Conservation (phyloP, 2,888 invertebrate genomes). For the Lissonota sp. region DNA sequence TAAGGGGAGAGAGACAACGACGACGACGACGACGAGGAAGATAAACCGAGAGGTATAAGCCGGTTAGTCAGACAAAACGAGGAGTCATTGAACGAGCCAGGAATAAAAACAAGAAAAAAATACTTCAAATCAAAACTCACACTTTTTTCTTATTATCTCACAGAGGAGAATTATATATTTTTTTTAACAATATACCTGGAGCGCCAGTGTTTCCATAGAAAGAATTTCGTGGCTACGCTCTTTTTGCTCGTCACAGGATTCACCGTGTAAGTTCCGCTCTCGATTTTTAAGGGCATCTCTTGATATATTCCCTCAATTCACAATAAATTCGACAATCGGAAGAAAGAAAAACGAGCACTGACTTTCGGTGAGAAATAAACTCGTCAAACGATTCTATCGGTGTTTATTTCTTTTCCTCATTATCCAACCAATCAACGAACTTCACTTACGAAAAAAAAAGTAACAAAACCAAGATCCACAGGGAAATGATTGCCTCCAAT, state of each 20-base stretch:
- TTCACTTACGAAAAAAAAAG: background rate
- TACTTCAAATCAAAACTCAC: constrained; percentile 33
- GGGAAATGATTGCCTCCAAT: background rate
- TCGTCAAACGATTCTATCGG: background rate
- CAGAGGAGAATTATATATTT: constrained; percentile 15
- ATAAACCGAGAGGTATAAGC: too few relatives aligned
- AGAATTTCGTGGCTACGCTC: constrained; percentile 78
- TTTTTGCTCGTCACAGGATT: constrained; percentile 76
- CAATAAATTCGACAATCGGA: constrained; percentile 3
- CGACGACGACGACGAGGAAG: too few relatives aligned
- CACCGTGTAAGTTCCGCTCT: constrained; percentile 81
- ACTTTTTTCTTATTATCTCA: constrained; percentile 16
- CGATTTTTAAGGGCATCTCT: constrained; percentile 81
- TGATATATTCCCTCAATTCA: background rate
- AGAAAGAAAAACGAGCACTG: background rate
- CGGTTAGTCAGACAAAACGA: too few relatives aligned
- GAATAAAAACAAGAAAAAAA: constrained; percentile 5
- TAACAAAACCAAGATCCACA: too few relatives aligned
- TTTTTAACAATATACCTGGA: constrained; percentile 76
- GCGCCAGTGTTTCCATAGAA: constrained; percentile 82
- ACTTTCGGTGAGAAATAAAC: background rate
- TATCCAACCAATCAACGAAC: background rate
- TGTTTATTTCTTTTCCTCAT: background rate
- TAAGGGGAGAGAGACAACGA: too few relatives aligned
- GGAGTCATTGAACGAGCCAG: background rate